Conservation (phyloP, 2,797 vertebrate genomes). For the Heterohyrax brucei region DNA sequence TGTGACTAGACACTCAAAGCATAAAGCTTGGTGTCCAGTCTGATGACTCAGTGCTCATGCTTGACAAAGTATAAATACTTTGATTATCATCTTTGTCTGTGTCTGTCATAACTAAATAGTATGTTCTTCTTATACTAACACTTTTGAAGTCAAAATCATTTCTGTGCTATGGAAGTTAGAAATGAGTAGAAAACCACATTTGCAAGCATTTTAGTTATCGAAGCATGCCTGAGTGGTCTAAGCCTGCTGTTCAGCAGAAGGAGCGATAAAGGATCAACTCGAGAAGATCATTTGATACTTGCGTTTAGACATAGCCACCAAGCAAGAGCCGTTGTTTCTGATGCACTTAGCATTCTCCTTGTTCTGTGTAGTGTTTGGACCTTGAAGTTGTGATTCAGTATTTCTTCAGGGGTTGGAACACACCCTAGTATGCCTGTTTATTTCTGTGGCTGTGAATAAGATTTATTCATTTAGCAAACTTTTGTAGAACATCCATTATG, state of each 20-base stretch:
- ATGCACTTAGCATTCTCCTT: background rate
- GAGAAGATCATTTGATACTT: conserved; percentile 31
- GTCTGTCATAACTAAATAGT: conserved; percentile 19
- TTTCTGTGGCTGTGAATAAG: conserved; percentile 37
- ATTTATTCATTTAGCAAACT: conserved; percentile 11
- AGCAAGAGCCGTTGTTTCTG: background rate
- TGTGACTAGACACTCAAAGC: background rate
- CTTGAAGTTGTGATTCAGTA: background rate
- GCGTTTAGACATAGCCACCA: background rate
- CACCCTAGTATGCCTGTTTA: background rate
- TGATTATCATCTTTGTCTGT: background rate
- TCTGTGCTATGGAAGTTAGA: conserved; percentile 34
- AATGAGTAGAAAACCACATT: conserved; percentile 1
- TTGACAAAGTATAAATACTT: background rate
- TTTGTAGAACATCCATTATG: background rate
- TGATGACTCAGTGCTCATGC: background rate
- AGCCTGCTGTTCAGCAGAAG: background rate
- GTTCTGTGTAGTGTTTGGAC: background rate
- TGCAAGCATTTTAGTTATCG: conserved; percentile 20
- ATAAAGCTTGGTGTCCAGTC: background rate
- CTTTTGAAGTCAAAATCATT: conserved; percentile 19
- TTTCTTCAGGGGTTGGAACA: background rate
- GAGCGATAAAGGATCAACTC: background rate
- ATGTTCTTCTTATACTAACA: conserved; percentile 1
- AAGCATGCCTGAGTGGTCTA: background rate